Evolutionary conservation across 2,797 vertebrate genomes (phyloP), one percentile per base, ranked within the genome.

Genomic region (Sylvilagus floridanus): DNA sequence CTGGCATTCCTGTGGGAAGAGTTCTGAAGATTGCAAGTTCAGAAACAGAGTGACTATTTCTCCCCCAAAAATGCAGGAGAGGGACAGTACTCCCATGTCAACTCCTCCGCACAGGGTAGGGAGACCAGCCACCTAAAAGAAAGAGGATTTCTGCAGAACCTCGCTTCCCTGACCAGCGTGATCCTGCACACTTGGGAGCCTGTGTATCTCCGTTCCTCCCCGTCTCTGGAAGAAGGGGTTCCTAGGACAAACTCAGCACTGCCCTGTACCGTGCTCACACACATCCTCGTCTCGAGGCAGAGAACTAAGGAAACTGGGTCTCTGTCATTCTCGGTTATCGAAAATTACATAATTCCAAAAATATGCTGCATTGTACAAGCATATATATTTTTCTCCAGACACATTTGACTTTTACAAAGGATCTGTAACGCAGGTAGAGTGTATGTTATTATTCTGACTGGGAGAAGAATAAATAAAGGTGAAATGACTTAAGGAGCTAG

Each of bases 391-490:
- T 14, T 52, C 85, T 22, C 28, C n/a, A 35, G 24, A 66, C 22
- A 93, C 24, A 83, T 32, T 28, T 85, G n/a, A 28, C 26, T 93
- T 90, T 90, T 57, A 37, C 30, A 69, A 95, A 92, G 17, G 71
- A 26, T 4, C 63, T 73, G 10, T 35, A 79, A 77, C 35, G 3
- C 21, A 87, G 32, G 21, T 42, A 66, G 32, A 19, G 1, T 73
- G 0, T 90, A 57, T 84, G n/a, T 66, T 89, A 57, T 54, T 66
- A 79, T 84, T 57, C 14, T n/a, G 5, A 30, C 47, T 90, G 7
- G 26, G 42, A 78, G 47, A 88, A 84, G 7, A 32, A 1, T 28
- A 69, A 87, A 81, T 47, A 71, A 83, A 90, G 28, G 47, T 69
- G 37, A 86, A 75, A 22, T 37, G 32, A 52, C 35, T 52, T 63